Base-by-base conservation (phyloP, 2,888 invertebrate species). In the Tethea ocularis region DNA sequence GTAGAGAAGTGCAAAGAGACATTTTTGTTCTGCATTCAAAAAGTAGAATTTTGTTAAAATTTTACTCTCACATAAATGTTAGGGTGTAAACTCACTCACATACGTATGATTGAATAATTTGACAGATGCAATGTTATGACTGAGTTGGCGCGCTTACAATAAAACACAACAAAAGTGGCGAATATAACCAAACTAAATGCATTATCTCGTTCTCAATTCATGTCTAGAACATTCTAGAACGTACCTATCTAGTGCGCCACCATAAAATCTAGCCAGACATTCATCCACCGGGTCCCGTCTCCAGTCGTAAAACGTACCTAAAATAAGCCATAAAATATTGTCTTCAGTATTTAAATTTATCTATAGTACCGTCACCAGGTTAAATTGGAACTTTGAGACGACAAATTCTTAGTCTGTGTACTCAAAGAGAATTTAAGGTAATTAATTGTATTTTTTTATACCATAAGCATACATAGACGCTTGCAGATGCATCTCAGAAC, bases 321-420 rank as follows among this genome's bases (percentile, higher is more conserved):
- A 90, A 91, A 91, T 91, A 91, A 89, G 84, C 85, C 79, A 90
- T 92, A 91, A 92, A 92, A 92, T 91, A 91, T 90, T 88, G 91
- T 91, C 88, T 83, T 86, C 33, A 74, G 86, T 89, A 90, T 90
- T 90, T 91, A 89, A 89, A 91, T 91, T 88, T 89, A 91, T 91
- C 89, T 87, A 75, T 80, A 74, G 63, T 75, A 66, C 68, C 63
- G 66, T 64, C 74, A 58, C 65, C 73, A 77, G 80, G 82, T 79
- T 82, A 78, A 80, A 77, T 77, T 75, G 74, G 76, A 70, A 72
- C 69, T 68, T 72, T 59, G 67, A 59, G 55, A 38, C 6, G 57
- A 60, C 54, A 57, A 52, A 26, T 57, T 59, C 51, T 58, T 59
- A 24, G 38, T n/a, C 52, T 56, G 56, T 52, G 60, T 61, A 61